Evolutionary conservation across 1,140 invertebrate species (phyloP).

Genomic region (Babylonia areolata): DNA sequence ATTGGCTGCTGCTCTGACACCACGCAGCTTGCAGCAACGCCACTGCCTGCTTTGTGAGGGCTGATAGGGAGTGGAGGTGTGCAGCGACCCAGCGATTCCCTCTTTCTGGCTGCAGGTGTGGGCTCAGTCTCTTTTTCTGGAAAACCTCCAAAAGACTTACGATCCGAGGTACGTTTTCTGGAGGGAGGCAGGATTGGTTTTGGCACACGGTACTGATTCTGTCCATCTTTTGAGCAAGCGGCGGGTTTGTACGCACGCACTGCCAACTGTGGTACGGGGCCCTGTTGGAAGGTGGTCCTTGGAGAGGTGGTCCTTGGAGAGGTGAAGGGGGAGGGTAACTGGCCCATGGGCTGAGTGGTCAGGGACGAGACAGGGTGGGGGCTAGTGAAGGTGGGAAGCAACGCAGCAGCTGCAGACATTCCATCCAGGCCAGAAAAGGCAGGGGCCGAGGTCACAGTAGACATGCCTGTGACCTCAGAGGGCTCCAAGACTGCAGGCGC

Average conservation of each 20-base stretch:
- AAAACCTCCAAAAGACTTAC: neutral
- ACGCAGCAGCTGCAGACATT: neutral
- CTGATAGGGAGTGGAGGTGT: neutral
- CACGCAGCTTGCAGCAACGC: neutral
- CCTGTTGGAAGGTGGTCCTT: neutral
- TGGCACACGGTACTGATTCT: neutral
- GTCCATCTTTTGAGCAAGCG: neutral
- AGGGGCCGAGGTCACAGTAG: neutral
- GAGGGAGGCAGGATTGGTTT: neutral
- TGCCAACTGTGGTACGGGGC: neutral
- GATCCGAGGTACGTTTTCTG: neutral
- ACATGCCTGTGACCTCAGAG: neutral
- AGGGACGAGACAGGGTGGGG: neutral
- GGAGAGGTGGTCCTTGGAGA: too few species aligned
- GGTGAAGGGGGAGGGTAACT: neutral
- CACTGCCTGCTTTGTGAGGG: neutral
- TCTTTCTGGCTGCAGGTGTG: neutral
- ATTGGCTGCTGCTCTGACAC: neutral
- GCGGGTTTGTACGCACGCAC: neutral
- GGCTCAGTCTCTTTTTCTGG: neutral
- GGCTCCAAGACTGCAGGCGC: neutral
- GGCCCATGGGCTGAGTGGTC: neutral
- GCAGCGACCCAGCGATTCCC: neutral
- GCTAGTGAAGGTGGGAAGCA: neutral
- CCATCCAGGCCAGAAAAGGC: neutral